Evolutionary conservation across 2,797 vertebrate genomes (phyloP).

Genomic region (Cyprinella venusta): DNA sequence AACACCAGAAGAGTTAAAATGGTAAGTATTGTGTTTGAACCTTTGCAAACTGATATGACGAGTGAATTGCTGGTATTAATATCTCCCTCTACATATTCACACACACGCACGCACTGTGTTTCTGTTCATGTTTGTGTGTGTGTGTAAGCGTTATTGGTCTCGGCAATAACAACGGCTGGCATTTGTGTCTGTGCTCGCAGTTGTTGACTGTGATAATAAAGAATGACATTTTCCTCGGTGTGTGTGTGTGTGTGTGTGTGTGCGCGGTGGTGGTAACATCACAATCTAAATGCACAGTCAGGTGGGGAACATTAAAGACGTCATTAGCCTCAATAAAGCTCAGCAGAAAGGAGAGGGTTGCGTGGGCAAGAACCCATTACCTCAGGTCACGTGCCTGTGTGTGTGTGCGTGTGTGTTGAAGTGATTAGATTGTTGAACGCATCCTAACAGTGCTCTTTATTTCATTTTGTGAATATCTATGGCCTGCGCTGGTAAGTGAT

Average conservation of each 20-base stretch:
- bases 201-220: constrained; percentile 55
- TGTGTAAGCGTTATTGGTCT: constrained; percentile 24
- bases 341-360: constrained; percentile 50
- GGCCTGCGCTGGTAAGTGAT: constrained; percentile 37
- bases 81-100: constrained; percentile 47
- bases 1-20: neutral
- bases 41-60: neutral
- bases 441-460: constrained; percentile 33
- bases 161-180: constrained; percentile 43
- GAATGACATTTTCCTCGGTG: constrained; percentile 44
- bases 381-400: constrained; percentile 36
- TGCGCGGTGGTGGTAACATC: constrained; percentile 73
- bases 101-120: constrained; percentile 31
- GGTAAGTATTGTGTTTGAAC: neutral
- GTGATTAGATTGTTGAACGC: constrained; percentile 38
- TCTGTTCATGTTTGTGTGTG: constrained; percentile 19
- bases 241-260: constrained; percentile 21
- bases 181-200: constrained; percentile 44
- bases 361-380: constrained; percentile 61
- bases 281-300: constrained; percentile 84
- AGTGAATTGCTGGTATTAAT: constrained; percentile 30
- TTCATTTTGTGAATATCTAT: constrained; percentile 44
- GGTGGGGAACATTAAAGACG: constrained; percentile 80
- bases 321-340: constrained; percentile 75
- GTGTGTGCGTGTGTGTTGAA: constrained; percentile 21